These are phyloP conservation scores for Selene dorsalis DNA, from an alignment of 2,797 vertebrate species.

Conservation along the genomic window DNA sequence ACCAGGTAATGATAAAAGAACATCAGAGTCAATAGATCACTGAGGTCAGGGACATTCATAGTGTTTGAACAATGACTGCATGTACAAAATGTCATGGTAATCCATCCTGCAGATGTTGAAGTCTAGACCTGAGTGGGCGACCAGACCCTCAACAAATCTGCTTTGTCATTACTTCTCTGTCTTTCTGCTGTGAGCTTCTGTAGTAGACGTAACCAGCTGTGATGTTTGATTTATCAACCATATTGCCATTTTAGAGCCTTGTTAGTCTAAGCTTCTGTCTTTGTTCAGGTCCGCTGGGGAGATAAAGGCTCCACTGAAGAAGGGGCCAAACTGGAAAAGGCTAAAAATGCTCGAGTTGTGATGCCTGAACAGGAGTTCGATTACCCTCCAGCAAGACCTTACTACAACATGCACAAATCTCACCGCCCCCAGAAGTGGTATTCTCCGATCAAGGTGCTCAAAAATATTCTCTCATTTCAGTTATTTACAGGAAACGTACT, in stretches of 20 bases:
- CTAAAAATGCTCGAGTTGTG: conserved; percentile 96
- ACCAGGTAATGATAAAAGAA: neutral
- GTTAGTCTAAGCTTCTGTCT: conserved; percentile 24
- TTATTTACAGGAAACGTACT: neutral
- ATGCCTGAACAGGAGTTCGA: conserved; percentile 93
- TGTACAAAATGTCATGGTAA: neutral
- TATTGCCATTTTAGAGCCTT: neutral
- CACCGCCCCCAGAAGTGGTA: conserved; percentile 91
- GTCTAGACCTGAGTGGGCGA: neutral
- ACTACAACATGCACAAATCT: conserved; percentile 84
- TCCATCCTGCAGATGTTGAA: neutral
- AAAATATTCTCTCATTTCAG: neutral
- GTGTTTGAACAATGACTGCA: neutral
- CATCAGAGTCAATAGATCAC: neutral
- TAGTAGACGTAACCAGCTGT: neutral
- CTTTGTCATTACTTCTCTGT: neutral
- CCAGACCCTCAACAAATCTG: neutral
- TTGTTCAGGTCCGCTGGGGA: conserved; percentile 94
- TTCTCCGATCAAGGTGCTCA: conserved; percentile 94
- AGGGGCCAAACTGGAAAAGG: conserved; percentile 96
- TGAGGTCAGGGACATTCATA: neutral
- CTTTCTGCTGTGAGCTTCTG: neutral
- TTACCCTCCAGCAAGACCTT: conserved; percentile 81
- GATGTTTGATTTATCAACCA: neutral
- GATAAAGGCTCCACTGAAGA: conserved; percentile 98